phyloP scores from a whole-genome alignment of 2,113 vertebrate genomes.

The Vulpes ferrilata region DNA sequence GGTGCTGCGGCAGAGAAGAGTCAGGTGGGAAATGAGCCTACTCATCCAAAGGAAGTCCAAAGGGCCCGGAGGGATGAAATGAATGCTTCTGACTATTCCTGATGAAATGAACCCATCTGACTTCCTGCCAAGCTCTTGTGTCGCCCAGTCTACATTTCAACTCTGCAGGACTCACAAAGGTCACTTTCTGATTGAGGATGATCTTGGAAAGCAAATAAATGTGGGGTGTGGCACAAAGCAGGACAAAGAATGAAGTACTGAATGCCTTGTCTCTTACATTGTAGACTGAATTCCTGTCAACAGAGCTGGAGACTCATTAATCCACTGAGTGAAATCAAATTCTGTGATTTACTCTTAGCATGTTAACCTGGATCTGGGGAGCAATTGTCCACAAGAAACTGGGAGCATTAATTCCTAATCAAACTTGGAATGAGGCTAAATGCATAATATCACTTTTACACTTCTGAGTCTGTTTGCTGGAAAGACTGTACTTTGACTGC shows the following conservation, averaged over 20 bases:
- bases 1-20: fast-evolving
- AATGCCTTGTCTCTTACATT: not conserved
- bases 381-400: not conserved
- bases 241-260: not conserved
- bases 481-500: conserved; percentile 56
- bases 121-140: not conserved
- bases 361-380: not conserved
- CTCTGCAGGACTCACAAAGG: not conserved
- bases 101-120: not conserved
- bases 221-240: fast-evolving
- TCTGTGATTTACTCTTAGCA: not conserved
- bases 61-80: fast-evolving
- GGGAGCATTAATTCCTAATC: not conserved
- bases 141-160: not conserved
- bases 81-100: not conserved
- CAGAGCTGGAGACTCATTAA: not conserved
- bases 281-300: not conserved
- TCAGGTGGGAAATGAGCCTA: not conserved
- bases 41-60: not conserved
- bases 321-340: not conserved
- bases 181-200: not conserved
- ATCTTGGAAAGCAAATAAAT: not conserved
- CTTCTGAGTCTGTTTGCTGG: conserved; percentile 60
- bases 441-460: not conserved
- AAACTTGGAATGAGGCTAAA: not conserved